Percentiles rank a stretch among this genome's conserved stretches.
phyloP scores from a whole-genome alignment of 2,888 invertebrate species.

The Euspilapteryx auroguttella region DNA sequence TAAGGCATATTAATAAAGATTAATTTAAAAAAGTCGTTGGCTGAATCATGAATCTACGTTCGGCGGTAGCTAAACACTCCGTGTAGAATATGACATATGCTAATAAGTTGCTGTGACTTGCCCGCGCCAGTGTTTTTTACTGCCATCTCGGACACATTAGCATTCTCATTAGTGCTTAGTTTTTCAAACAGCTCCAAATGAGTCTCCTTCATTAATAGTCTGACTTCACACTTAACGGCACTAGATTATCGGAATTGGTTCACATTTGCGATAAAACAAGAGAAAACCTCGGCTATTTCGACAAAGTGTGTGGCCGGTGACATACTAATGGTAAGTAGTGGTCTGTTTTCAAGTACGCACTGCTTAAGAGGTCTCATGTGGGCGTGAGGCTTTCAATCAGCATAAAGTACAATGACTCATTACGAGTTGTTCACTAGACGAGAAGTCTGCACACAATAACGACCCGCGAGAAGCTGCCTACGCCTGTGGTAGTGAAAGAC shows the following conservation, averaged over 20 bases:
- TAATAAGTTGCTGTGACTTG: conserved; percentile 26
- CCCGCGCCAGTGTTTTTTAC: conserved; percentile 20
- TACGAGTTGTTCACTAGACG: conserved; percentile 17
- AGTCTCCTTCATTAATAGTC: too few species aligned
- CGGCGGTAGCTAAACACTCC: conserved; percentile 29
- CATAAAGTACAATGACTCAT: conserved; percentile 29
- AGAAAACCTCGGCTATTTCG: too few species aligned
- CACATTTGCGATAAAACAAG: too few species aligned
- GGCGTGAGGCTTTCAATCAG: conserved; percentile 30
- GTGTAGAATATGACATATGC: conserved; percentile 43
- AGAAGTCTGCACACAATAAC: conserved; percentile 15
- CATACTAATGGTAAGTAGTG: too few species aligned
- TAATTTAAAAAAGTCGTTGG: too few species aligned
- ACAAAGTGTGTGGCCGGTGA: conserved; percentile 4
- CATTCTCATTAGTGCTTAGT: conserved; percentile 32
- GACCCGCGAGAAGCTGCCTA: too few species aligned
- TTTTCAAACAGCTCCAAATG: conserved; percentile 29
- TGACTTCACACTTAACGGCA: too few species aligned
- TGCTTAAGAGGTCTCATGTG: conserved; percentile 23
- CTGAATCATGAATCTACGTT: too few species aligned
- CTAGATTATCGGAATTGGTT: neutral
- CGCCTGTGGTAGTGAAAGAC: conserved; percentile 13
- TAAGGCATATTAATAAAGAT: too few species aligned
- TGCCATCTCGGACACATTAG: conserved; percentile 32
- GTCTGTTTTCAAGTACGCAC: too few species aligned